Evolutionary conservation across 2,888 invertebrate genomes (phyloP).

Genomic region (Dolichomitus sp.): DNA sequence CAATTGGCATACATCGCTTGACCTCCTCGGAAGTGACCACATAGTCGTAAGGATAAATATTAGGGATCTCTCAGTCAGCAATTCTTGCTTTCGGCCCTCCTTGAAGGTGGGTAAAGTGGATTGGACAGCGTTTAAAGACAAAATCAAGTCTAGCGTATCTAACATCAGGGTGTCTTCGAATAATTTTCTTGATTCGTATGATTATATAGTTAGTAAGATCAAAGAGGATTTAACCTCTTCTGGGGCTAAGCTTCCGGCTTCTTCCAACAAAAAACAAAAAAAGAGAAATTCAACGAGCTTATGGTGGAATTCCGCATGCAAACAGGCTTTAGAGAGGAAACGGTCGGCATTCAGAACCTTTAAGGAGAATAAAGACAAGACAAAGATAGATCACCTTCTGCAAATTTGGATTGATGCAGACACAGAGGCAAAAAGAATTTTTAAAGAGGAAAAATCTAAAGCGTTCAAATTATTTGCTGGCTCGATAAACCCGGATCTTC

Average conservation of each 20-base stretch:
- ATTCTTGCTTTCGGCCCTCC: neutral
- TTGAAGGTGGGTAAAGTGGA: neutral
- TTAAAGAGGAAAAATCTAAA: neutral
- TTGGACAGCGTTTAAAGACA: neutral
- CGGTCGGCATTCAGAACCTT: constrained; percentile 1
- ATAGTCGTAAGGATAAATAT: neutral
- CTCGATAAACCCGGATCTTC: constrained; percentile 19
- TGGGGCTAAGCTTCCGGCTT: neutral
- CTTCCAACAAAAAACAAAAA: neutral
- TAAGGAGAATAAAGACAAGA: no score
- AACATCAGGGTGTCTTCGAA: neutral
- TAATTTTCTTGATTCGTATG: neutral
- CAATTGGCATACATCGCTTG: neutral
- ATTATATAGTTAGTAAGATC: neutral
- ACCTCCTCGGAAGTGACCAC: neutral
- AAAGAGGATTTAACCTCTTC: neutral
- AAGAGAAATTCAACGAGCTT: neutral
- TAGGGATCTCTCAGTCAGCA: neutral
- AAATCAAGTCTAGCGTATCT: neutral
- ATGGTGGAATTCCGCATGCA: constrained; percentile 31
- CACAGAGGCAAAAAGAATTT: neutral
- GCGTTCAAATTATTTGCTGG: constrained; percentile 7
- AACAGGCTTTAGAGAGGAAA: neutral
- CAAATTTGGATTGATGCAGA: neutral
- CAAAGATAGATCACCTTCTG: neutral